These are phyloP conservation scores for Ammodramus savannarum DNA, from an alignment of 2,113 vertebrate species.

Conservation along the genomic window DNA sequence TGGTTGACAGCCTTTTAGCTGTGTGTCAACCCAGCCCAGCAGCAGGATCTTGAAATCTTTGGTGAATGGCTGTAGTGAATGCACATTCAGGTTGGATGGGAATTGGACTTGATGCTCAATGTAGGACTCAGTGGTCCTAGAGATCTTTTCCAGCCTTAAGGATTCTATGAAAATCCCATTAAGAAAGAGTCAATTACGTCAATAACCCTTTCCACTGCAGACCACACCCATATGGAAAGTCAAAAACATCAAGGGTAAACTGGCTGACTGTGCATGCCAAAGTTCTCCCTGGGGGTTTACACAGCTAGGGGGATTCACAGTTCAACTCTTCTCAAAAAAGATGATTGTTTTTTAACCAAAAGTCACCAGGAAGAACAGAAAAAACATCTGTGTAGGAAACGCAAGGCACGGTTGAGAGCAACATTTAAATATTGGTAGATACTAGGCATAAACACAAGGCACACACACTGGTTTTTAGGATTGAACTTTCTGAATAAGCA, in stretches of 20 bases:
- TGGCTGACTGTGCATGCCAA: neutral
- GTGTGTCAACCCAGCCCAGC: neutral
- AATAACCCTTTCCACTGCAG: neutral
- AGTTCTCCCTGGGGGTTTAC: neutral
- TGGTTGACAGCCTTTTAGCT: neutral
- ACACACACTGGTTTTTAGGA: neutral
- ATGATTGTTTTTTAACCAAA: neutral
- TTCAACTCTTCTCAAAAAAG: neutral
- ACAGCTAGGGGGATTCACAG: neutral
- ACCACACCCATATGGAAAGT: rapidly evolving
- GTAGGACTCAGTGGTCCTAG: neutral
- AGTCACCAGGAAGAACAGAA: neutral
- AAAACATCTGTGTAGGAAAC: neutral
- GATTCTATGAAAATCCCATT: rapidly evolving
- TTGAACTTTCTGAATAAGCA: neutral
- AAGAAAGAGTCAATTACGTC: neutral
- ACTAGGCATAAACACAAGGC: neutral
- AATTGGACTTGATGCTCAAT: neutral
- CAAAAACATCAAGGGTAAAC: neutral
- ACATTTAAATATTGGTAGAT: neutral
- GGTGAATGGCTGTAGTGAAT: neutral
- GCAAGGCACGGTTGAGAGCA: rapidly evolving
- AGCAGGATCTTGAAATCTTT: neutral
- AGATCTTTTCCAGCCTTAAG: neutral
- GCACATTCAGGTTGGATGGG: rapidly evolving